Conservation (phyloP, 2,888 invertebrate genomes). For the Aphodius granarius region DNA sequence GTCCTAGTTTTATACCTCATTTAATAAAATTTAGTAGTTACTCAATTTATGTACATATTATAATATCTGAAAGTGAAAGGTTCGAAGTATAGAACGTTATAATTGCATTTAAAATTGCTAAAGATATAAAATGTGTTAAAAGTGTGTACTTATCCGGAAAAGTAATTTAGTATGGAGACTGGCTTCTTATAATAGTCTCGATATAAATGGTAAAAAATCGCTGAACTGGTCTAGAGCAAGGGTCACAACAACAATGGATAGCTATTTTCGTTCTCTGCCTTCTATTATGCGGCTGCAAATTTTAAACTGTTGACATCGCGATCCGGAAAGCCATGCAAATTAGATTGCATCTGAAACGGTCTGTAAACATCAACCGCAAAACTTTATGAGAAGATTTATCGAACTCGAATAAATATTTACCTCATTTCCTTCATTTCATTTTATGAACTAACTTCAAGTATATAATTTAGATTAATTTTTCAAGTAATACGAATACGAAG, state of each 20-base stretch:
- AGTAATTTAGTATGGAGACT: neutral
- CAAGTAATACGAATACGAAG: no score
- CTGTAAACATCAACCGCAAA: neutral
- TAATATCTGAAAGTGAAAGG: no score
- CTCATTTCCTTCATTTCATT: neutral
- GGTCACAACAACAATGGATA: neutral
- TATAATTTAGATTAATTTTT: no score
- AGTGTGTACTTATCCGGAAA: neutral
- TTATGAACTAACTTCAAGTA: no score
- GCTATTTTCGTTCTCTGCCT: neutral
- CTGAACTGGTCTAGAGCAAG: neutral
- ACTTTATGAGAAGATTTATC: neutral
- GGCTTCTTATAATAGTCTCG: neutral
- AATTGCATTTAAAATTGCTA: no score
- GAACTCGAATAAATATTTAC: neutral
- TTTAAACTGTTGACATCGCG: neutral
- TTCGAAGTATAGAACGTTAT: no score
- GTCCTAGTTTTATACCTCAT: no score
- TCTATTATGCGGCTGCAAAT: neutral
- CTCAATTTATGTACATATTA: no score
- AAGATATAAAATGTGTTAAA: no score
- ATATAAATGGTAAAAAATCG: neutral
- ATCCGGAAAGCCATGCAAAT: neutral
- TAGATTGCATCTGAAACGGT: neutral
- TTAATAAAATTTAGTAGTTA: no score